Percentiles rank a stretch among this genome's conserved stretches.
These are phyloP conservation scores for Eurypyga helias DNA, from an alignment of 2,113 vertebrate genomes.

Conservation along the genomic window DNA sequence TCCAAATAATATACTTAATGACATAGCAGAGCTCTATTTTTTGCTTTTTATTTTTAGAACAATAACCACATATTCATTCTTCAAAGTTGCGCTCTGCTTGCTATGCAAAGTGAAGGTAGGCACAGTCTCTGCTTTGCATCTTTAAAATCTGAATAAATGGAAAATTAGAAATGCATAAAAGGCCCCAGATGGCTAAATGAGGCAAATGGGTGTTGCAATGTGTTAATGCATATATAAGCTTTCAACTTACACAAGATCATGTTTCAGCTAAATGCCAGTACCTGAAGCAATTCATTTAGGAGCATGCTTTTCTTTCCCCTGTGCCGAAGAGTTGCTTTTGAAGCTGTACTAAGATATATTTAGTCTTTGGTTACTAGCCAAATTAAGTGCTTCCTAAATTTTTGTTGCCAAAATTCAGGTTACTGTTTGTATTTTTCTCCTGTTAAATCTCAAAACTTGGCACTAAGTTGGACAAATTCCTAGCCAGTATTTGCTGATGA, in stretches of 20 bases:
- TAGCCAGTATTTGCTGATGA: neutral
- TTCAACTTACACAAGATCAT: neutral
- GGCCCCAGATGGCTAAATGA: neutral
- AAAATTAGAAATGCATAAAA: neutral
- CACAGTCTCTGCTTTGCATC: neutral
- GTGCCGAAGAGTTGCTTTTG: neutral
- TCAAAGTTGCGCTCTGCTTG: neutral
- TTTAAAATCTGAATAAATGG: neutral
- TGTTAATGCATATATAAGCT: neutral
- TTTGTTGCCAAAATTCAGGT: neutral
- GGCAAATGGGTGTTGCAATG: neutral
- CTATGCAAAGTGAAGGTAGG: neutral
- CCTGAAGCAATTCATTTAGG: neutral
- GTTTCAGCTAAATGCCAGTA: neutral
- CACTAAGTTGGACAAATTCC: neutral
- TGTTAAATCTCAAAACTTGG: neutral
- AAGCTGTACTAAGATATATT: neutral
- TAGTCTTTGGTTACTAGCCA: neutral
- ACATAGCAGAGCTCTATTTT: neutral
- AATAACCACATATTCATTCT: neutral
- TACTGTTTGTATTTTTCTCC: neutral
- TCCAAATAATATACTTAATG: neutral
- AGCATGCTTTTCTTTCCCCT: neutral
- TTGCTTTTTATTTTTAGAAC: neutral
- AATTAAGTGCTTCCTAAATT: neutral